phyloP scores from a whole-genome alignment of 2,113 vertebrate genomes.

The Psilopsiagon aymara region DNA sequence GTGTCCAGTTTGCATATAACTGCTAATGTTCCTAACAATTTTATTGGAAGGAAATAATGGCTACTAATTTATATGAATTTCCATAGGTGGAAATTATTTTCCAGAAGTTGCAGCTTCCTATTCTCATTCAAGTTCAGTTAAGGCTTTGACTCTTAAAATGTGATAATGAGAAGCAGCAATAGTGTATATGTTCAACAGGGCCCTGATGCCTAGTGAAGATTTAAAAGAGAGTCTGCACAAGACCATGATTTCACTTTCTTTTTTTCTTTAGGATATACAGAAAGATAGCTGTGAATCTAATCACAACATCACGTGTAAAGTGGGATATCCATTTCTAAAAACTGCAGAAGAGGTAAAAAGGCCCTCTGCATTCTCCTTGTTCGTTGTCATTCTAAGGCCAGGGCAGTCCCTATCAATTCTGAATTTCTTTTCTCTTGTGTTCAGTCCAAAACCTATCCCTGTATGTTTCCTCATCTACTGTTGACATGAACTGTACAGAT shows the following conservation, averaged over 20 bases:
- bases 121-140: neutral
- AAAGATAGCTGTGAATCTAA: slow-evolving; percentile 84
- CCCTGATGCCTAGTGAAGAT: neutral
- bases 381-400: neutral
- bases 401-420: neutral
- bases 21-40: neutral
- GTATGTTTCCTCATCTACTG: neutral
- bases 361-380: neutral
- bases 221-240: neutral
- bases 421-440: neutral
- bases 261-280: slow-evolving; percentile 79
- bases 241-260: neutral
- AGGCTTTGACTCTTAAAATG: neutral
- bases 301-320: slow-evolving; percentile 85
- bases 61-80: neutral
- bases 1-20: neutral
- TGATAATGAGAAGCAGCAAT: neutral
- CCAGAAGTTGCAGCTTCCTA: neutral
- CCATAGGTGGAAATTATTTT: neutral
- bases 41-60: neutral
- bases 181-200: neutral
- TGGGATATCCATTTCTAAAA: slow-evolving; percentile 93
- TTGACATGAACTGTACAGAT: neutral
- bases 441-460: neutral
- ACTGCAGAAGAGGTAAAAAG: slow-evolving; percentile 77